Evolutionary conservation across 2,888 invertebrate species (phyloP).

Genomic region (Colostygia pectinataria): DNA sequence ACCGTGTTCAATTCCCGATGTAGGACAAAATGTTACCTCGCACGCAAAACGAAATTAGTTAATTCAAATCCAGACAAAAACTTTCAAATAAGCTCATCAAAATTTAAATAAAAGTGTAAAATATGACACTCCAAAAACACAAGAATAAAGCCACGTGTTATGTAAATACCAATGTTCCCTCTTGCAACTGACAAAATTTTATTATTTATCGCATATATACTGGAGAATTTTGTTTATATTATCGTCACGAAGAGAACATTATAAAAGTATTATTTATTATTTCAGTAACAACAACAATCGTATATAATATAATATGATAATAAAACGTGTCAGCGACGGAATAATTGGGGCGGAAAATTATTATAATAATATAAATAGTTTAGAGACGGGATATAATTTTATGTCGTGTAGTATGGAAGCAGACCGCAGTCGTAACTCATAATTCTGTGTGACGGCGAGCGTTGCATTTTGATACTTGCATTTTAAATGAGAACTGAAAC

Average conservation of each 20-base stretch:
- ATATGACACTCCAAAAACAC: conserved; percentile 15
- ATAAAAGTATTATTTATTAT: conserved; percentile 67
- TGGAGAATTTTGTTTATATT: conserved; percentile 60
- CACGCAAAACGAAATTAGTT: too few relatives aligned
- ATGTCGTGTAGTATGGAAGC: conserved; percentile 66
- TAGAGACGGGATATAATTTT: conserved; percentile 74
- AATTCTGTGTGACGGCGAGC: conserved; percentile 49
- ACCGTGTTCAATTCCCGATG: too few relatives aligned
- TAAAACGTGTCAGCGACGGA: conserved; percentile 76
- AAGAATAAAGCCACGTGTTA: conserved; percentile 47
- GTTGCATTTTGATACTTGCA: conserved; percentile 58
- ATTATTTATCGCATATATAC: conserved; percentile 50
- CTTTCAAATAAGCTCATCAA: too few relatives aligned
- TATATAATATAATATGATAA: conserved; percentile 61
- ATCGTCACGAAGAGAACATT: conserved; percentile 57
- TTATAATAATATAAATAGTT: conserved; percentile 82
- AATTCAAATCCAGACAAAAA: too few relatives aligned
- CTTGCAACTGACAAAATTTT: conserved; percentile 52
- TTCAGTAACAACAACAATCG: conserved; percentile 68
- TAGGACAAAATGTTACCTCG: too few relatives aligned
- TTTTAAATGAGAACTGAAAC: neutral
- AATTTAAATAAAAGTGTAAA: too few relatives aligned
- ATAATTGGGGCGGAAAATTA: conserved; percentile 80
- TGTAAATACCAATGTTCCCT: conserved; percentile 61
- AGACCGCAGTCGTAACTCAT: conserved; percentile 74